Evolutionary conservation across 1,140 invertebrate species (phyloP).

Genomic region (Lepidotrigona ventralis): DNA sequence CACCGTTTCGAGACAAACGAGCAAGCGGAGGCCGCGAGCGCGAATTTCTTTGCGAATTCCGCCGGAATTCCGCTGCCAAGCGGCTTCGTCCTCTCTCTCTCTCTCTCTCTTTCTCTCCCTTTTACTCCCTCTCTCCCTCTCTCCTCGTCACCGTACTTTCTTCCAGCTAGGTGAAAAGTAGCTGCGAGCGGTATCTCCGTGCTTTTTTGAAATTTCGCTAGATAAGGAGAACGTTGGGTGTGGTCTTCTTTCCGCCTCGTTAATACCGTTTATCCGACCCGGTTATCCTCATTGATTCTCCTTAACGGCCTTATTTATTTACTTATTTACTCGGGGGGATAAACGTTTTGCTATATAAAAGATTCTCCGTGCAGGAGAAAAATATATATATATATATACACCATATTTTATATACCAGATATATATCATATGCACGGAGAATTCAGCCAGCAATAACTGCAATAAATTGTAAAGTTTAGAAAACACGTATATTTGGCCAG

Average conservation of each 20-base stretch:
- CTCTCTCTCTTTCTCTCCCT: too few species aligned
- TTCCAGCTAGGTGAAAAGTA: conserved; percentile 36
- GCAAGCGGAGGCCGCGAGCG: conserved; percentile 42
- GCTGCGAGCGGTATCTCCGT: conserved; percentile 32
- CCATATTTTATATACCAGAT: too few species aligned
- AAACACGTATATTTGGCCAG: too few species aligned
- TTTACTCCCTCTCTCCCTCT: background rate
- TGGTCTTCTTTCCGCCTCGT: conserved; percentile 45
- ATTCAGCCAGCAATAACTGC: too few species aligned
- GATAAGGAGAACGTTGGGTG: conserved; percentile 35
- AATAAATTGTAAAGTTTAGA: too few species aligned
- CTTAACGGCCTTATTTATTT: background rate
- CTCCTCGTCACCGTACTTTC: background rate
- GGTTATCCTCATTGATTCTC: background rate
- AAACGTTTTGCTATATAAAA: background rate
- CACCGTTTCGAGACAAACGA: conserved; percentile 55
- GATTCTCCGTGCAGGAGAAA: too few species aligned
- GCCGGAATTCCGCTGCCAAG: conserved; percentile 54
- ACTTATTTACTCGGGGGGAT: background rate
- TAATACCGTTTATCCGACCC: conserved; percentile 44
- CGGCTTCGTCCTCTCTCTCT: background rate
- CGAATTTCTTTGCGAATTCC: conserved; percentile 65
- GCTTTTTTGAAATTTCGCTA: conserved; percentile 45
- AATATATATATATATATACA: too few species aligned
- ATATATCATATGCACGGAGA: too few species aligned